Evolutionary conservation across 1,140 invertebrate genomes (phyloP).

Genomic region (Dryas iulia): DNA sequence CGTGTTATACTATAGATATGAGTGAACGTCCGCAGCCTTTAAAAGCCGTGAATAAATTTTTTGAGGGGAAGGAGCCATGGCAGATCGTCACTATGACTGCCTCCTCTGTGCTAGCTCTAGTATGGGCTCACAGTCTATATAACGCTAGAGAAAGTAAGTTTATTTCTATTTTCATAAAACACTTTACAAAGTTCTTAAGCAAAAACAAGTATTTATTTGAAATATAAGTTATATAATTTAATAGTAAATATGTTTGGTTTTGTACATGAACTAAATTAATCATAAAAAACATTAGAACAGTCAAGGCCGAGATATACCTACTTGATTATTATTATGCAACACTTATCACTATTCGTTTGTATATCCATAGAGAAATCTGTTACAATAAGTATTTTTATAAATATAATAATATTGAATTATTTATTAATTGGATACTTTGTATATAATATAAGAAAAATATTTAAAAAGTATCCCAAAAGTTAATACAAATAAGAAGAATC

Average conservation of each 20-base stretch:
- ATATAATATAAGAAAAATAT: neutral
- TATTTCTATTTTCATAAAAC: neutral
- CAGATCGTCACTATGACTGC: constrained; percentile 87
- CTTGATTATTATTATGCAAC: neutral
- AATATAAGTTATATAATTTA: too few species aligned
- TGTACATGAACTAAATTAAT: neutral
- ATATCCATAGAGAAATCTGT: too few species aligned
- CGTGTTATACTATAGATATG: constrained; percentile 46
- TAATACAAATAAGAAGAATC: too few species aligned
- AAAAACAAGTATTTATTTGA: too few species aligned
- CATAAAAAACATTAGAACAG: neutral
- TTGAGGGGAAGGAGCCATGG: constrained; percentile 86
- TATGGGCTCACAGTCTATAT: constrained; percentile 87
- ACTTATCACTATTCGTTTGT: too few species aligned
- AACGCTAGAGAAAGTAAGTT: constrained; percentile 87
- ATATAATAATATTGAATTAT: too few species aligned
- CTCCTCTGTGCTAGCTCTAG: constrained; percentile 83
- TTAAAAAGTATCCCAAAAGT: neutral
- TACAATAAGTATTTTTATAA: too few species aligned
- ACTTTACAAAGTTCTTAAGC: too few species aligned
- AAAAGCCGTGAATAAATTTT: constrained; percentile 81
- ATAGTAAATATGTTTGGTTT: too few species aligned
- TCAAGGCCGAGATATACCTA: neutral
- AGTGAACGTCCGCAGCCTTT: constrained; percentile 65
- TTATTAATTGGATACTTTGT: too few species aligned